phyloP scores from a whole-genome alignment of 1,140 invertebrate species.

The Drosophila orosa region DNA sequence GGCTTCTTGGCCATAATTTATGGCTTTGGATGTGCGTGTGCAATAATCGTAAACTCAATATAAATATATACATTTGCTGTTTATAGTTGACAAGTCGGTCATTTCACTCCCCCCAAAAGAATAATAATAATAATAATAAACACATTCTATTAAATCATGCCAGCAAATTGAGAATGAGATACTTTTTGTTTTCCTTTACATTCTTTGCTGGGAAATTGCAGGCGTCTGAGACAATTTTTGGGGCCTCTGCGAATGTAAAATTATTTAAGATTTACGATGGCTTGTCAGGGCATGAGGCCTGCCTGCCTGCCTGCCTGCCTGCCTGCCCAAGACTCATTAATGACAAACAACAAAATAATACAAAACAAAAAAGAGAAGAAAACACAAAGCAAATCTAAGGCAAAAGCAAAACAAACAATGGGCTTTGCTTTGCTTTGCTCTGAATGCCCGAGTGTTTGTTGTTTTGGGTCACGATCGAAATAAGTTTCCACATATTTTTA shows the following conservation, averaged over 20 bases:
- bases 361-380: conserved; percentile 2
- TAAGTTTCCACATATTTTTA: conserved; percentile 62
- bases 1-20: conserved; percentile 25
- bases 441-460: conserved; percentile 50
- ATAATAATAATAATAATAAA: conserved; percentile 43
- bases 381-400: conserved; percentile 1
- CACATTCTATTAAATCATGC: conserved; percentile 56
- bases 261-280: conserved; percentile 64
- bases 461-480: conserved; percentile 51
- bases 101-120: conserved; percentile 48
- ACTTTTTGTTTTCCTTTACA: background rate
- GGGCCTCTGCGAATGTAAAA: conserved; percentile 40
- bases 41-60: conserved; percentile 64
- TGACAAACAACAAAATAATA: conserved; percentile 55
- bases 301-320: conserved; percentile 6
- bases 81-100: conserved; percentile 45
- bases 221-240: conserved; percentile 5
- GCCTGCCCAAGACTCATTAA: conserved; percentile 43
- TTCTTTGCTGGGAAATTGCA: conserved; percentile 15
- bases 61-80: conserved; percentile 20
- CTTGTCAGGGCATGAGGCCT: conserved; percentile 42
- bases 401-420: conserved; percentile 44
- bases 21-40: conserved; percentile 35
- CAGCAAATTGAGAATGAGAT: conserved; percentile 46
- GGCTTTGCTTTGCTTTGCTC: conserved; percentile 35